phyloP scores from a whole-genome alignment of 2,797 vertebrate species.

The Gallinago stenura region DNA sequence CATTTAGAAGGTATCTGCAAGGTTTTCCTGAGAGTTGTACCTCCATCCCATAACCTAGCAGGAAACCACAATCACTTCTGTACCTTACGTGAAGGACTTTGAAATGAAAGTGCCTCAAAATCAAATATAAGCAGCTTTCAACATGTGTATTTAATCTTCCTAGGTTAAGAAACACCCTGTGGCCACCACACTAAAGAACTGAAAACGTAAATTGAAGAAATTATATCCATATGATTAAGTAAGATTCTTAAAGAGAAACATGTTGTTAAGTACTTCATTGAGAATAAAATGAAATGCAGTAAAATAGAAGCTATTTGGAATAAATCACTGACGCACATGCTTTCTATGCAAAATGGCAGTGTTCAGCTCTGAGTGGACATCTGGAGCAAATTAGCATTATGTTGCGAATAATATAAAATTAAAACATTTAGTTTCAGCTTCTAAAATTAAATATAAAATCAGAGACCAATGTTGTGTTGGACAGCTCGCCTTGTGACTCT shows the following conservation, averaged over 20 bases:
- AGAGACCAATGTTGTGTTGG: constrained; percentile 65
- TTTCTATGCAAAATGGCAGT: constrained; percentile 82
- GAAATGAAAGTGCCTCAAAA: constrained; percentile 77
- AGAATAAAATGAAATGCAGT: constrained; percentile 87
- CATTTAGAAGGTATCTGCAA: constrained; percentile 64
- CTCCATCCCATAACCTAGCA: constrained; percentile 71
- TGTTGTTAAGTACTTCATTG: constrained; percentile 86
- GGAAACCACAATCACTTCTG: constrained; percentile 84
- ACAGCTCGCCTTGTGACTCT: constrained; percentile 39
- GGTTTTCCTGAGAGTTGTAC: constrained; percentile 46
- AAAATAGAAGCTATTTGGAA: constrained; percentile 83
- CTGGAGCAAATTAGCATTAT: constrained; percentile 81
- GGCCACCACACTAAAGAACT: constrained; percentile 87
- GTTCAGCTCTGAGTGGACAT: background rate
- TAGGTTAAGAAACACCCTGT: constrained; percentile 86
- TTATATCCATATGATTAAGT: constrained; percentile 90
- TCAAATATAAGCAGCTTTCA: constrained; percentile 79
- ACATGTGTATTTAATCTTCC: constrained; percentile 87
- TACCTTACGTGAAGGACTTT: constrained; percentile 79
- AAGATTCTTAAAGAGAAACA: constrained; percentile 87
- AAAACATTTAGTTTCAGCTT: constrained; percentile 80
- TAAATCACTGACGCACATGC: constrained; percentile 89
- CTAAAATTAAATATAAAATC: constrained; percentile 78
- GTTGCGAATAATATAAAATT: constrained; percentile 82
- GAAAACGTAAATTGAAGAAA: constrained; percentile 89